phyloP scores from a whole-genome alignment of 2,888 invertebrate species.

The Thymelicus sylvestris region DNA sequence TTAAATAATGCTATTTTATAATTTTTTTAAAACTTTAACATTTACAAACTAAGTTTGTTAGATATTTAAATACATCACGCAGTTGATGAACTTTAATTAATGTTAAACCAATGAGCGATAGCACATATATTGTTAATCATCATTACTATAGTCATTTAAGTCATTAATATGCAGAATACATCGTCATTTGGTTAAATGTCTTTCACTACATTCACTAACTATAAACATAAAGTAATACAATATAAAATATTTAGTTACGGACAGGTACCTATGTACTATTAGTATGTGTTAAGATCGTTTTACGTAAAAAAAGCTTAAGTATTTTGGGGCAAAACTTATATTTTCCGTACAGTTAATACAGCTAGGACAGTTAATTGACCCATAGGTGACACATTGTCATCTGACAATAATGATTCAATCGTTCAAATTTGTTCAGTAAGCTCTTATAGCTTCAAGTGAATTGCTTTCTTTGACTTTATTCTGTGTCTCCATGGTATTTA shows the following conservation, averaged over 20 bases:
- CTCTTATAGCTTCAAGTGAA: too few relatives aligned
- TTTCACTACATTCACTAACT: slow-evolving; percentile 12
- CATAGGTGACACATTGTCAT: not conserved
- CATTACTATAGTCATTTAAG: slow-evolving; percentile 5
- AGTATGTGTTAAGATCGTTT: too few relatives aligned
- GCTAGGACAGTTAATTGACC: slow-evolving; percentile 5
- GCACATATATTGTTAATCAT: not conserved
- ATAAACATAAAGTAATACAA: slow-evolving; percentile 13
- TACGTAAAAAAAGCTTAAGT: too few relatives aligned
- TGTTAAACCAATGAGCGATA: slow-evolving; percentile 1
- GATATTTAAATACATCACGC: too few relatives aligned
- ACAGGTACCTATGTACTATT: too few relatives aligned
- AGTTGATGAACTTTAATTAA: not conserved
- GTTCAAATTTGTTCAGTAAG: slow-evolving; percentile 7
- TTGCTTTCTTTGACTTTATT: not conserved
- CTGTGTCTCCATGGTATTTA: not conserved
- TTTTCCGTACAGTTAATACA: not conserved
- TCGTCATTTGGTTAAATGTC: slow-evolving; percentile 17
- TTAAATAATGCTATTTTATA: too few relatives aligned
- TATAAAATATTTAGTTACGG: not conserved
- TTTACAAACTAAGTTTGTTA: too few relatives aligned
- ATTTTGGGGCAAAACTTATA: not conserved
- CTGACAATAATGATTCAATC: not conserved
- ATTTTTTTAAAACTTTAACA: too few relatives aligned
- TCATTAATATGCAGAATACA: slow-evolving; percentile 11